Evolutionary conservation across 2,113 vertebrate species (phyloP).

Genomic region (Erythrocebus patas): DNA sequence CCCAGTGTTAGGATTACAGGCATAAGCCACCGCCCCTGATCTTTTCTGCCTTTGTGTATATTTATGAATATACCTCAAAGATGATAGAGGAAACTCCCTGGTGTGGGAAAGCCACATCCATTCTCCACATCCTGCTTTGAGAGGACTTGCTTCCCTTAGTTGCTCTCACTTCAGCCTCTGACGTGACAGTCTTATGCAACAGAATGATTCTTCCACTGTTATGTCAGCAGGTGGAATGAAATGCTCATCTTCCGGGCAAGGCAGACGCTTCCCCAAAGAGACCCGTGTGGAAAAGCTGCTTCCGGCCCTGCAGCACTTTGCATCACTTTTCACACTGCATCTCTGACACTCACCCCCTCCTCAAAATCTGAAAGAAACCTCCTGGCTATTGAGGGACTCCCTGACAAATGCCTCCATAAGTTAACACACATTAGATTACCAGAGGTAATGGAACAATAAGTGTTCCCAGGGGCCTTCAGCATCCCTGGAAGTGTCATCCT

Average conservation of each 20-base stretch:
- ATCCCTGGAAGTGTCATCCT: background rate
- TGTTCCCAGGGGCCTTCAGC: background rate
- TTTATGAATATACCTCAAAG: background rate
- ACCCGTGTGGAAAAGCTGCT: rapidly evolving
- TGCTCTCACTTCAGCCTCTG: background rate
- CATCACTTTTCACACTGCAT: background rate
- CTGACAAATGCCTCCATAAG: background rate
- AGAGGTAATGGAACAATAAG: background rate
- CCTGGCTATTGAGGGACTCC: background rate
- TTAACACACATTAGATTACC: background rate
- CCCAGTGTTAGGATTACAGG: no score
- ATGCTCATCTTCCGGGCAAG: background rate
- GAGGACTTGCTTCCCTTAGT: background rate
- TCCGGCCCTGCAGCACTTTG: background rate
- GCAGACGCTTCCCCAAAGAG: background rate
- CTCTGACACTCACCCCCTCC: background rate
- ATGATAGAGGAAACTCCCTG: rapidly evolving
- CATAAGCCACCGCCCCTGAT: no score
- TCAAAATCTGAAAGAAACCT: background rate
- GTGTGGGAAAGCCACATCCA: background rate
- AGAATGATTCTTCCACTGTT: background rate
- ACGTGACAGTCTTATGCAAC: background rate
- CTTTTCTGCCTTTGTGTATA: background rate
- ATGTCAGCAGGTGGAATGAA: background rate
- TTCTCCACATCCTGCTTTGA: background rate